Base-by-base conservation (phyloP, 2,113 vertebrate species). In the Sakesphorus luctuosus region DNA sequence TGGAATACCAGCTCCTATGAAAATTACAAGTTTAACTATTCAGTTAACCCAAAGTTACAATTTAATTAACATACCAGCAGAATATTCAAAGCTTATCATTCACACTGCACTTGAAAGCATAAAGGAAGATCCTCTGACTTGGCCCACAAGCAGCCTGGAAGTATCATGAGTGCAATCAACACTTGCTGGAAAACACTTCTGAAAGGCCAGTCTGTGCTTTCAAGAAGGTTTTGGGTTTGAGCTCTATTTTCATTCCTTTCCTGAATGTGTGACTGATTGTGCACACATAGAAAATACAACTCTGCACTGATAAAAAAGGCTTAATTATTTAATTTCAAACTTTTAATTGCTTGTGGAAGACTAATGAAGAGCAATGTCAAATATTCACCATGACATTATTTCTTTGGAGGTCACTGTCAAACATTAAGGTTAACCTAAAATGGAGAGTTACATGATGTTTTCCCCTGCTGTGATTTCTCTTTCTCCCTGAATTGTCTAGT, bases 401-500 rank as follows among this genome's bases (percentile, higher is more conserved):
- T 62, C 56, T 15, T 13, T 59, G 40, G 23, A 49, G 55, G 50
- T 73, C 71, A 53, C 14, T 59, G 28, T 76, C 72, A 76, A 83
- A 82, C n/a, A 38, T 29, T 31, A 50, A 50, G 25, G 13, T 21
- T 55, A 89, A 78, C n/a, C 55, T 35, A 63, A 80, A 85, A 44
- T 9, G 11, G 13, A 76, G 75, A 88, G 53, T 69, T 79, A 78
- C 68, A 50, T 21, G 25, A 9, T 43, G 9, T 31, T 47, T 31
- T 2, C 2, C 5, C 11, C 14, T 35, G 14, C 47, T 9, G 76
- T 91, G 90, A 90, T 84, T 68, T 95, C 89, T 84, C 78, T 97
- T 97, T 97, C 96, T 96, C 85, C 90, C 95, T 76, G 94, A 96
- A 90, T 52, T 55, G 53, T 73, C 88, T 74, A 71, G 40, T 31